phyloP scores from a whole-genome alignment of 2,113 vertebrate genomes.

The Clarias magur region DNA sequence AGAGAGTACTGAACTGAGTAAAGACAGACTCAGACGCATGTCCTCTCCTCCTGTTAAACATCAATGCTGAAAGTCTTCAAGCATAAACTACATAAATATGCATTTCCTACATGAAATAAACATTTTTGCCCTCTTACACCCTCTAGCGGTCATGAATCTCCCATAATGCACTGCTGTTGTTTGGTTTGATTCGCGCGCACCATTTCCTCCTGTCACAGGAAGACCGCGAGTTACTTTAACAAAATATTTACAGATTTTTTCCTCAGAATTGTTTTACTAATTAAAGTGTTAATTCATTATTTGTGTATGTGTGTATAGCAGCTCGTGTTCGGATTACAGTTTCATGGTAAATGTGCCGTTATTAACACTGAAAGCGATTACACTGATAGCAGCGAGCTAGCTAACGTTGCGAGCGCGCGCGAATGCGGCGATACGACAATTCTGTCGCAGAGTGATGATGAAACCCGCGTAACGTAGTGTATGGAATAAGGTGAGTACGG shows the following conservation, averaged over 20 bases:
- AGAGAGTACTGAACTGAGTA: too few relatives aligned
- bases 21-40: too few relatives aligned
- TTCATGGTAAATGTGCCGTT: too few relatives aligned
- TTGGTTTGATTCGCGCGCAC: constrained; percentile 20
- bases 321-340: background rate
- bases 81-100: background rate
- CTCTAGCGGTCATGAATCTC: background rate
- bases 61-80: background rate
- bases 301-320: background rate
- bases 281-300: background rate
- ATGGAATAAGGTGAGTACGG: background rate
- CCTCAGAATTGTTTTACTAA: background rate
- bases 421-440: background rate
- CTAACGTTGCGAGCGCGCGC: background rate
- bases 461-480: background rate
- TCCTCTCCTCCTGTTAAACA: background rate
- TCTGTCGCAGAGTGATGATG: constrained; percentile 10
- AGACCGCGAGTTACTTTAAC: background rate
- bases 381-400: background rate
- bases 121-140: background rate
- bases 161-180: constrained; percentile 6
- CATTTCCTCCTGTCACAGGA: background rate
- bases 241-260: background rate
- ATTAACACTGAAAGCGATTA: background rate
- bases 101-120: too few relatives aligned